These are phyloP conservation scores for Campoplex capitator DNA, from an alignment of 2,888 invertebrate genomes.

Conservation along the genomic window DNA sequence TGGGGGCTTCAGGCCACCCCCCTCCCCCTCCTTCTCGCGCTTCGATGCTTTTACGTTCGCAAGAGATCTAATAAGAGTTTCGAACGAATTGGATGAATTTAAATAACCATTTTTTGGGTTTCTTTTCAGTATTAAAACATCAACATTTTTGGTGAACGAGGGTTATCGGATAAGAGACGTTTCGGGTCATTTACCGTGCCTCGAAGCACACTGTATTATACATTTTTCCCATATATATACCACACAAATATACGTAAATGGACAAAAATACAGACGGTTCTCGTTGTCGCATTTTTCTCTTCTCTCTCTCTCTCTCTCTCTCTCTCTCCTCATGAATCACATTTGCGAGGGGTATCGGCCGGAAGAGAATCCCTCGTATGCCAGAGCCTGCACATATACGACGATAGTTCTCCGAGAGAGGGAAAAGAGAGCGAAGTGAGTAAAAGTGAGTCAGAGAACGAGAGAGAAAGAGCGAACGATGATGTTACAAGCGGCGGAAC, in stretches of 20 bases:
- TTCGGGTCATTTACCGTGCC: slow-evolving; percentile 54
- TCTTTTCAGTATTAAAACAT: background rate
- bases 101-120: background rate
- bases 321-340: slow-evolving; percentile 46
- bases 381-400: slow-evolving; percentile 8
- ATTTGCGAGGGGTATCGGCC: slow-evolving; percentile 63
- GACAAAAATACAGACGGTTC: slow-evolving; percentile 31
- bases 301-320: slow-evolving; percentile 20
- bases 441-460: background rate
- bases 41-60: background rate
- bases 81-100: slow-evolving; percentile 18
- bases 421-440: background rate
- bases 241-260: background rate
- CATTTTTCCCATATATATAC: slow-evolving; percentile 15
- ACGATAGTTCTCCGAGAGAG: slow-evolving; percentile 32
- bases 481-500: slow-evolving; percentile 40
- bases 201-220: slow-evolving; percentile 9
- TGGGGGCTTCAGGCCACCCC: background rate
- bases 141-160: slow-evolving; percentile 17
- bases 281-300: slow-evolving; percentile 15
- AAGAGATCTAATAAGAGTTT: background rate
- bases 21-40: background rate
- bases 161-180: slow-evolving; percentile 40
- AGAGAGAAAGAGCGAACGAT: slow-evolving; percentile 8
- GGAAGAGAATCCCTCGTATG: slow-evolving; percentile 61